Evolutionary conservation across 2,113 vertebrate species (phyloP), one percentile per base, ranked within the genome.

Genomic region (Parotia lawesii): DNA sequence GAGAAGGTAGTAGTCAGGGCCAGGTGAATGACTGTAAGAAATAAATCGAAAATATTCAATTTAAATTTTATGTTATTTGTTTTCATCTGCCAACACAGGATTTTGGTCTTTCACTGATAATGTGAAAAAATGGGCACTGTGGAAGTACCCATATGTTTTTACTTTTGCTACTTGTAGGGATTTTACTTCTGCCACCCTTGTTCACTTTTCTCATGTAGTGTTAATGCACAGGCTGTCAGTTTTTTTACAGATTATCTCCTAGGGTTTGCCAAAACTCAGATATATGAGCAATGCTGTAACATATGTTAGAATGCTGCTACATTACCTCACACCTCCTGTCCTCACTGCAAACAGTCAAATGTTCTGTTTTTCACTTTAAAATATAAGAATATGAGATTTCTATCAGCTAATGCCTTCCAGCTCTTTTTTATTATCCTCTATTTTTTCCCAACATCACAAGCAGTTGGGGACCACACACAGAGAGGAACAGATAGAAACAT

Each of bases 311-410:
- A 94, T 50, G 48, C 80, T 78, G 67, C 57, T 92, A 67, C 53
- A 9, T 89, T 85, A 92, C 62, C 91, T 96, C 74, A 87, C 84
- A 87, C 89, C 94, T 95, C 84, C 90, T 96, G 84, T 96, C 87
- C 73, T 92, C 50, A 61, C 29, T 87, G 72, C 86, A 89, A 95
- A 77, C 84, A 94, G 62, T 92, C 47, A 83, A 88, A 71, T 84
- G 76, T 86, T 93, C 85, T 86, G 48, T 81, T 94, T 96, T 87
- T 89, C 62, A 54, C 73, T 96, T 93, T 69, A 75, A 90, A 89
- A 65, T 70, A 40, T 38, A 83, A 65, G 50, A 78, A 28, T 85
- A 38, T 74, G 48, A 89, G 87, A 96, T 92, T 92, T 82, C 54
- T 91, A 94, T 92, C 80, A 87, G 66, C 54, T 84, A 89, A 85